These are phyloP conservation scores for Pelobates cultripes DNA, from an alignment of 2,797 vertebrate species.

Conservation along the genomic window DNA sequence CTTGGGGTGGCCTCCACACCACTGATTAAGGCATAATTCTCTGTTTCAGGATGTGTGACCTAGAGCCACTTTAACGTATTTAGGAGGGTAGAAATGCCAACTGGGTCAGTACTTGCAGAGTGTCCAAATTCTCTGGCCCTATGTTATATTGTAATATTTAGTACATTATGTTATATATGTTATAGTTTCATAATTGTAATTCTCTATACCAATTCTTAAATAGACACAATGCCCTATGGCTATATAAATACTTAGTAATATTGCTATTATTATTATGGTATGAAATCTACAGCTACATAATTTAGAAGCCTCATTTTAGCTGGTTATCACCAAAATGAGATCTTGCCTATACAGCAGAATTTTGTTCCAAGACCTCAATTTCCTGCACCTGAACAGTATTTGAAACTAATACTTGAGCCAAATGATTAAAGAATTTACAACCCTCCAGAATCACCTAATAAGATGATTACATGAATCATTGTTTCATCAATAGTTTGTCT, in stretches of 20 bases:
- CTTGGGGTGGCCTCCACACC: no score
- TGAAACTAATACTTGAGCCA: slow-evolving; percentile 42
- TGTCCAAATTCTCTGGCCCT: no score
- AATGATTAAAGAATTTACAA: slow-evolving; percentile 51
- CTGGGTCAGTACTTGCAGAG: no score
- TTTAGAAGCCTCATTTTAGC: slow-evolving; percentile 38
- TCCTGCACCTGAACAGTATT: slow-evolving; percentile 50
- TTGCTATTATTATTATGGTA: slow-evolving; percentile 21
- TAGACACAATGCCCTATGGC: no score
- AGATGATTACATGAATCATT: slow-evolving; percentile 47
- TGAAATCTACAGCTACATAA: slow-evolving; percentile 36
- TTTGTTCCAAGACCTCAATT: slow-evolving; percentile 44
- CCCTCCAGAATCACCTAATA: slow-evolving; percentile 34
- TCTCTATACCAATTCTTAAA: no score
- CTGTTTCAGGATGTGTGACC: no score
- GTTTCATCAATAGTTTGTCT: slow-evolving; percentile 44
- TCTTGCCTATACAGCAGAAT: slow-evolving; percentile 20
- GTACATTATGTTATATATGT: no score
- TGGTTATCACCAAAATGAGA: slow-evolving; percentile 36
- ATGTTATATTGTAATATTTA: no score
- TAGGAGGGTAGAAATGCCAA: no score
- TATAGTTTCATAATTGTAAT: no score
- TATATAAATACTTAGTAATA: not conserved
- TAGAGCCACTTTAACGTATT: no score
- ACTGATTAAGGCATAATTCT: no score